phyloP scores from a whole-genome alignment of 1,140 invertebrate species.

The Meloidogyne floridensis region DNA sequence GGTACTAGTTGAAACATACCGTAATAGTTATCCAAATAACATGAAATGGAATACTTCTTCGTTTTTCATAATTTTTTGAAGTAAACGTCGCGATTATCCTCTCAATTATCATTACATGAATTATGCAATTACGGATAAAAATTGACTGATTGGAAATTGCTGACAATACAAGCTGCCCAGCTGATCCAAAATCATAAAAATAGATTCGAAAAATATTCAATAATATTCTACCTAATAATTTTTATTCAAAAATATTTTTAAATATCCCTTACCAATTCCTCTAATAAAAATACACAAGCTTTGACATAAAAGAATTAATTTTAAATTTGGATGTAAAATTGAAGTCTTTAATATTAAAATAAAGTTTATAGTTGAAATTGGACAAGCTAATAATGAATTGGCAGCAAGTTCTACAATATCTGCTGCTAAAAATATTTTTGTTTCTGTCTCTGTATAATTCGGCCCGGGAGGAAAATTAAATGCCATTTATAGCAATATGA shows the following conservation, averaged over 20 bases:
- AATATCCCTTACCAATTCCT: neutral
- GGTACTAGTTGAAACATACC: neutral
- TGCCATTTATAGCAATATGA: too few species aligned
- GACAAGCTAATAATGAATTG: neutral
- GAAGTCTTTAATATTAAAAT: conserved; percentile 12
- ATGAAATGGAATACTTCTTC: neutral
- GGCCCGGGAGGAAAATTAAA: too few species aligned
- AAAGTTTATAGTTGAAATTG: conserved; percentile 21
- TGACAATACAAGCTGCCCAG: too few species aligned
- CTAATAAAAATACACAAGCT: conserved; percentile 20
- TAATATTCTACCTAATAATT: too few species aligned
- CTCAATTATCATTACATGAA: conserved; percentile 4
- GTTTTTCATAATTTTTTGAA: conserved; percentile 7
- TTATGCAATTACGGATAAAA: neutral
- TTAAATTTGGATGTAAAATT: conserved; percentile 15
- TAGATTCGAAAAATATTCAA: too few species aligned
- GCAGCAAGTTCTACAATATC: neutral
- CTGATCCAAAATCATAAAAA: too few species aligned
- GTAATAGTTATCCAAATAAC: neutral
- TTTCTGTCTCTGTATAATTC: too few species aligned
- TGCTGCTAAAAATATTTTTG: neutral
- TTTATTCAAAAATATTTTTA: neutral
- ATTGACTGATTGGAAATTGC: too few species aligned
- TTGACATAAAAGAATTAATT: conserved; percentile 23
- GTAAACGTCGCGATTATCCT: conserved; percentile 7